Evolutionary conservation across 2,797 vertebrate genomes (phyloP), one percentile per base, ranked within the genome.

Genomic region (Salarias fasciatus): DNA sequence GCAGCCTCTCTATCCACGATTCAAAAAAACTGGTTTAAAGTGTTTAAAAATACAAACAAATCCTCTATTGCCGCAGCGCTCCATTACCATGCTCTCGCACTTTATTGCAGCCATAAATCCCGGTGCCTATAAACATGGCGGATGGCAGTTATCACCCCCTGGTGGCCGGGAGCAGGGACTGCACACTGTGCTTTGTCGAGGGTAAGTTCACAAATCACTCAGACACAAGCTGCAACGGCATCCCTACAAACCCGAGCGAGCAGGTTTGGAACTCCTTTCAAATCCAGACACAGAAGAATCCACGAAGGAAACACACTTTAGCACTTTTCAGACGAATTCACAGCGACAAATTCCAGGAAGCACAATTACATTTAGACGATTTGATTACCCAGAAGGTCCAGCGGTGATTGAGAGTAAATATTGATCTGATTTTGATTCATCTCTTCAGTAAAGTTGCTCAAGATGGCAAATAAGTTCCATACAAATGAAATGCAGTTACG

Each of bases 71-170:
- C 71, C 80, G 46, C 55, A 47, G 53, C 13, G 31, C 53, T 24
- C 7, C 31, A 44, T 70, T 70, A 66, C 53, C 33, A 64, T 44
- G 38, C 11, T 72, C 36, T 2, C 28, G 53, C 29, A 37, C 28
- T 74, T 79, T 74, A 75, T 40, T 29, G 45, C 65, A 37, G 40
- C 69, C 49, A 63, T 60, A 72, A 83, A 86, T 80, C 42, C 51
- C 8, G 36, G 6, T 28, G 61, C 60, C 15, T 53, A 41, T 63
- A 54, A 73, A 73, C 47, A 60, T 10, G 30, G 14, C n/a, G 54
- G 56, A 69, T 79, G 50, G 47, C 53, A 67, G 52, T 76, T 74
- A 85, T 82, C 80, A 37, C 89, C 88, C 78, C 82, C 88, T 86
- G 13, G 87, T 87, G 90, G 85, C 13, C 35, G 55, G 29, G 5